phyloP scores from a whole-genome alignment of 2,888 invertebrate species.

The Heliconius hortense region DNA sequence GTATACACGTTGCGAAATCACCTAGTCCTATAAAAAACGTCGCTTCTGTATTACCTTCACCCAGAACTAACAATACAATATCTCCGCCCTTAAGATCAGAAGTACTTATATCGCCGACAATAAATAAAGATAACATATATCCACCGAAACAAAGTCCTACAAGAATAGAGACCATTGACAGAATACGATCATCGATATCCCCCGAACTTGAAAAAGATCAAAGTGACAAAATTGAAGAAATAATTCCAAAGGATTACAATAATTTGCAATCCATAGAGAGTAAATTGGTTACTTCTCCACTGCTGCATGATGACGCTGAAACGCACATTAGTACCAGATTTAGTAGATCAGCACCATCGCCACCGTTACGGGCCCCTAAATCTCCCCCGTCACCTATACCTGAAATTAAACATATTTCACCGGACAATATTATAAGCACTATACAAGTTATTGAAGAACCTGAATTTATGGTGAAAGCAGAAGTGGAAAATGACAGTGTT shows the following conservation, averaged over 20 bases:
- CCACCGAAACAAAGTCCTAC: conserved; percentile 56
- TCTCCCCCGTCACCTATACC: conserved; percentile 63
- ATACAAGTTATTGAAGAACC: conserved; percentile 39
- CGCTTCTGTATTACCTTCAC: conserved; percentile 59
- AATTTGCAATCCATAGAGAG: conserved; percentile 50
- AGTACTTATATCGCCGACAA: conserved; percentile 52
- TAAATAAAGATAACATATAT: conserved; percentile 58
- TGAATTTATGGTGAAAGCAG: conserved; percentile 28
- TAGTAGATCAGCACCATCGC: conserved; percentile 44
- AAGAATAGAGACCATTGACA: conserved; percentile 51
- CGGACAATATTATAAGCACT: conserved; percentile 8
- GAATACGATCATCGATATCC: conserved; percentile 54
- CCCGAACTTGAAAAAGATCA: conserved; percentile 52
- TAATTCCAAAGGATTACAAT: conserved; percentile 37
- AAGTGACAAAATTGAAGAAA: conserved; percentile 39
- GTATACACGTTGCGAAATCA: conserved; percentile 65
- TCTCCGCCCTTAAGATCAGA: conserved; percentile 61
- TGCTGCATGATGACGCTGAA: conserved; percentile 29
- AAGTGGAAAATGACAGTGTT: conserved; percentile 39
- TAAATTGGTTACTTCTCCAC: conserved; percentile 49
- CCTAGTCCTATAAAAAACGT: conserved; percentile 73
- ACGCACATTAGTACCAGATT: conserved; percentile 37
- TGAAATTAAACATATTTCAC: conserved; percentile 22
- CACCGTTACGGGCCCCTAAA: conserved; percentile 56
- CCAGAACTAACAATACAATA: conserved; percentile 56